phyloP scores from a whole-genome alignment of 2,888 invertebrate genomes.

The Marronus borbonicus region DNA sequence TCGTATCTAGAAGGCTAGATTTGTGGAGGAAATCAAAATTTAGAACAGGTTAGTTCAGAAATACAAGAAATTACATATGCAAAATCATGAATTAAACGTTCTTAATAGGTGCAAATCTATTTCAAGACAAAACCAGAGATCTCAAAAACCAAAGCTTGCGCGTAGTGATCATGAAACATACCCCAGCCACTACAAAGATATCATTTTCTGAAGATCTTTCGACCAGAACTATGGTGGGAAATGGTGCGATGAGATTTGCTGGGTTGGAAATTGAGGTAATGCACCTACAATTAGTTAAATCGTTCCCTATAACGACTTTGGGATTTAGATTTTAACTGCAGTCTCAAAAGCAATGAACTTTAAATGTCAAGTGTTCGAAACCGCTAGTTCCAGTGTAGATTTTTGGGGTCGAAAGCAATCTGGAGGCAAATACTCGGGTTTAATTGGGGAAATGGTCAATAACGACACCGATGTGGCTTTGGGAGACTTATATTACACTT shows the following conservation, averaged over 20 bases:
- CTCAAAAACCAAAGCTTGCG: slow-evolving; percentile 75
- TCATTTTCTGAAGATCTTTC: slow-evolving; percentile 57
- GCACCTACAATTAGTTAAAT: neutral
- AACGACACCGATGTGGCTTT: slow-evolving; percentile 82
- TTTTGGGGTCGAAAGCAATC: slow-evolving; percentile 79
- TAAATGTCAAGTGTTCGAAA: slow-evolving; percentile 78
- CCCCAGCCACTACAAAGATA: slow-evolving; percentile 75
- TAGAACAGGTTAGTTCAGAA: slow-evolving; percentile 68
- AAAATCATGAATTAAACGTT: no score
- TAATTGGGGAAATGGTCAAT: slow-evolving; percentile 81
- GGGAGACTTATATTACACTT: slow-evolving; percentile 84
- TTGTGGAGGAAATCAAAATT: slow-evolving; percentile 79
- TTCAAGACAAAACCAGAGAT: slow-evolving; percentile 76
- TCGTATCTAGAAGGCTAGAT: slow-evolving; percentile 77
- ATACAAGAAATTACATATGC: no score
- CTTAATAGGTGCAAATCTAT: slow-evolving; percentile 67
- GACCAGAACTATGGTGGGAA: slow-evolving; percentile 56
- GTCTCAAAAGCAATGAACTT: slow-evolving; percentile 83
- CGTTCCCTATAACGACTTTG: slow-evolving; percentile 53
- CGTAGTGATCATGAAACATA: slow-evolving; percentile 79
- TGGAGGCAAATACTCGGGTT: slow-evolving; percentile 80
- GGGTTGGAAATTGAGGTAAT: slow-evolving; percentile 82
- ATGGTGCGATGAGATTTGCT: slow-evolving; percentile 65
- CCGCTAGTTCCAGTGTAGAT: slow-evolving; percentile 74
- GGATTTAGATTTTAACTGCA: slow-evolving; percentile 76